Evolutionary conservation across 2,888 invertebrate genomes (phyloP), one percentile per base, ranked within the genome.

Genomic region (Dorcus hopei): DNA sequence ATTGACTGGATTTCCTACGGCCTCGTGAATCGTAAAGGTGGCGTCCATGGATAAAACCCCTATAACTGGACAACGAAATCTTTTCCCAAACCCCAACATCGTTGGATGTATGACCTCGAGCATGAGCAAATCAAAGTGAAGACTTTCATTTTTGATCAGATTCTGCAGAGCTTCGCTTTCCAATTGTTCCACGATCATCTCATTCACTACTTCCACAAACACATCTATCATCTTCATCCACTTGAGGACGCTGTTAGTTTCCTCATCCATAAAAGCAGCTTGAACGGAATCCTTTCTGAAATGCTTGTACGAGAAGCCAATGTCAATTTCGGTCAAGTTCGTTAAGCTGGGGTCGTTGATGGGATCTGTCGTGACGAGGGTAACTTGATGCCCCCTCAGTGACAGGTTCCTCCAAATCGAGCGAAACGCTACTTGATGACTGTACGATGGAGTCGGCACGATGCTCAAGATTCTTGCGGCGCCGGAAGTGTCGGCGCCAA

Each of bases 61-160:
- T 56, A 87, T 82, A 45, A 83, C 79, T 3, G 85, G 83, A 23
- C 77, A 80, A 39, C 80, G 72, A 67, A 85, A 85, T 64, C 81
- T 81, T 45, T 83, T 79, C 16, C 82, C 82, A 19, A 82, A 79
- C 0, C 80, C 82, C 56, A 81, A 82, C 41, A 82, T 68, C 0
- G 81, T 52, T 0, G 83, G 82, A 3, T 80, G 75, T 7, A 83
- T 76, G 9, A 80, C 79, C 71, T 86, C 86, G 3, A 81, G 78
- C 41, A 86, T 73, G 0, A 85, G 80, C 38, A 85, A 68, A 70
- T 86, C 86, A 63, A 85, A 86, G 55, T 78, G 77, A 23, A 81
- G 72, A 14, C n/a, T 68, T 41, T 67, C 53, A 58, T 73, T 67
- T 26, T 70, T 60, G 16, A 76, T 71, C 9, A 76, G 50, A 33